Evolutionary conservation across 2,888 invertebrate species (phyloP), one percentile per base, ranked within the genome.

Genomic region (Scaptomyza polygonia): DNA sequence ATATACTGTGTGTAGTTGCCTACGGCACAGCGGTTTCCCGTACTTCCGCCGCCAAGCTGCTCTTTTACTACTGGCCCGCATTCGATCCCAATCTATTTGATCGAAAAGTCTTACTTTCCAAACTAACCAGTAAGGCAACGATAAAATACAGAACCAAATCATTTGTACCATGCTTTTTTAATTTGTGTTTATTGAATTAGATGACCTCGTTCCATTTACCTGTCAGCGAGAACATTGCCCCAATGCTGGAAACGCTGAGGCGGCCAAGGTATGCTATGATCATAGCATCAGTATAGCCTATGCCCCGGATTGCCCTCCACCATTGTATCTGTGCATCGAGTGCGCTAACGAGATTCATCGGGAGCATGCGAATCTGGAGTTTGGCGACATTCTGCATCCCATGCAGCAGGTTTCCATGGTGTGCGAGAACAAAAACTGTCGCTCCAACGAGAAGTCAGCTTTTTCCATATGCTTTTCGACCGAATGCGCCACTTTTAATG

Each of bases 21-120:
- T 97, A 99, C 92, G 99, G 99, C 44, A 98, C 99, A 0, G 95
- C 97, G 72, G 96, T 96, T 52, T 97, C 99, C 0, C 93, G 98
- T 52, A 95, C 97, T n/a, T 97, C 98, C 0, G 99, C 99, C 1
- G 98, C 98, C 54, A 98, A 99, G 92, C 93, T 99, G 39, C 94
- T 99, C 49, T 99, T 99, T 92, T 98, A 99, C 93, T 99, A 99
- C 92, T 99, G 99, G 99, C 99, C 99, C 5, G 97, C 98, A 4
- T 96, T 99, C 88, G 98, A 99, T 92, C 96, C 98, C 25, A 96
- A 97, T 89, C 94, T 98, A 6, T 96, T 97, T 86, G 99, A 99
- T 90, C 93, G 97, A 56, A 96, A 96, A 88, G 96, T 96, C 3
- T 93, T 97, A 59, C 95, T 97, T 58, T 96, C 97, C 88, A 97